Evolutionary conservation across 2,113 vertebrate genomes (phyloP), one percentile per base, ranked within the genome.

Genomic region (Cephalopterus ornatus): DNA sequence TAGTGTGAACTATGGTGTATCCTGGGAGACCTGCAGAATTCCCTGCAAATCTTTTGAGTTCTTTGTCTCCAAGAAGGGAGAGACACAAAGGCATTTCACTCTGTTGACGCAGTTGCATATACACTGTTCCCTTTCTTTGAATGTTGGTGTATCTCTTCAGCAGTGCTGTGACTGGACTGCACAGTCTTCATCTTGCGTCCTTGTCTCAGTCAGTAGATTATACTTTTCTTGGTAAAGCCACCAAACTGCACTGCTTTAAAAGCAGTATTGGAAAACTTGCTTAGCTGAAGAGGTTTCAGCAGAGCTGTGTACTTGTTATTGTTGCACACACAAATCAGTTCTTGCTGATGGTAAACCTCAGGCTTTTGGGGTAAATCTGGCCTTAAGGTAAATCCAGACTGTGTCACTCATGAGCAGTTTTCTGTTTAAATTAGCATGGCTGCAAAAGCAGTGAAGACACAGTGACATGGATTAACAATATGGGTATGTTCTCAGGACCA

Each of bases 1-100:
- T 97, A 91, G 52, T 28, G 37, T 10, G 72, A 97, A 89, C 92
- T 91, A 12, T 89, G 95, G 91, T 87, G 97, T 98, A 92, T 98
- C 97, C 97, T 89, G 42, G 95, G 98, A 97, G 94, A 98, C 79
- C 88, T 89, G 73, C 65, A 95, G 85, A 70, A 93, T 96, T 97
- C 96, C 73, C 61, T 26, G 50, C 86, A 96, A 95, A 92, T 87
- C 95, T 96, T 95, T 92, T 89, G 67, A 95, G 95, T 95, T 87
- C 89, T 88, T 88, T 14, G 4, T 91, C 82, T 91, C 82, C 30
- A 23, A 63, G 90, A 81, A 93, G 88, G 30, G 68, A 73, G 71
- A 89, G 71, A 84, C 75, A 90, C 88, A 50, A 77, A 85, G 58
- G 85, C 89, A 89, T 97, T 98, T 97, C 75, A 35, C 80, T 91